These are phyloP conservation scores for Muscina levida DNA, from an alignment of 2,888 invertebrate species.

Conservation along the genomic window DNA sequence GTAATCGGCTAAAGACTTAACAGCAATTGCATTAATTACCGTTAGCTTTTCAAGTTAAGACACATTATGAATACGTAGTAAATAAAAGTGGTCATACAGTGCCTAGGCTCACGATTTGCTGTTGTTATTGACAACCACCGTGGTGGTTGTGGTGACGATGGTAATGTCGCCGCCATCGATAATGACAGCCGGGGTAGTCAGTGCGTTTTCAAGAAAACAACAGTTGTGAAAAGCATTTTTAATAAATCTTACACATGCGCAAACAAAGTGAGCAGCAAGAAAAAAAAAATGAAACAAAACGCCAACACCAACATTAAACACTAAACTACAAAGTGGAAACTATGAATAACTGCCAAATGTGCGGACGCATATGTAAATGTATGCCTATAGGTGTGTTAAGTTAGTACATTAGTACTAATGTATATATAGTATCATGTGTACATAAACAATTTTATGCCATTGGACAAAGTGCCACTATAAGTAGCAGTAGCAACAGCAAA, in stretches of 20 bases:
- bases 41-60: slow-evolving; percentile 72
- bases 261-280: background rate
- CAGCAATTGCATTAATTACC: slow-evolving; percentile 77
- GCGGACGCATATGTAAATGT: too few species aligned
- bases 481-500: too few species aligned
- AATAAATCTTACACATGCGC: slow-evolving; percentile 3
- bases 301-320: too few species aligned
- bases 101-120: too few species aligned
- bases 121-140: background rate
- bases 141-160: too few species aligned
- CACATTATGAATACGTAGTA: background rate
- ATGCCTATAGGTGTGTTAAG: too few species aligned
- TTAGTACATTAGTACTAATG: too few species aligned
- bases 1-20: slow-evolving; percentile 62
- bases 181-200: background rate
- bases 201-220: too few species aligned
- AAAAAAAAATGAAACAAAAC: background rate
- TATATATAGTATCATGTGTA: too few species aligned
- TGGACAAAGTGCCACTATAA: too few species aligned
- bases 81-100: background rate
- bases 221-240: slow-evolving; percentile 13
- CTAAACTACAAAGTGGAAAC: background rate
- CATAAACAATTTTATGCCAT: too few species aligned
- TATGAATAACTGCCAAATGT: background rate
- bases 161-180: background rate